Percentiles rank a stretch among this genome's conserved stretches.
These are phyloP conservation scores for Muscina levida DNA, from an alignment of 2,888 invertebrate species.

Conservation along the genomic window DNA sequence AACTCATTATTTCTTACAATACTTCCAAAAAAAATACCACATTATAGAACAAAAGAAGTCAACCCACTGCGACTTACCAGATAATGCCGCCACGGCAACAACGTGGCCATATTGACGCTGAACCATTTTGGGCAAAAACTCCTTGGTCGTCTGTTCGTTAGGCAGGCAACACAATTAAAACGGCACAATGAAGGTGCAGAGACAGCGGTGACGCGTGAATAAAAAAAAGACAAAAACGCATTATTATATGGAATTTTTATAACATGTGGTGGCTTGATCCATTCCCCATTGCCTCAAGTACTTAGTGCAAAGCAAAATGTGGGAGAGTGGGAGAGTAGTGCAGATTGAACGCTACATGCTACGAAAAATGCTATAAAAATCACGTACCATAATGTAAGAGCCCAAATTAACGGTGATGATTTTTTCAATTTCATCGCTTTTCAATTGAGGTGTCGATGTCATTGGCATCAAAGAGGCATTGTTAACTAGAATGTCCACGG, in stretches of 20 bases:
- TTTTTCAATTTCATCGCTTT: conserved; percentile 78
- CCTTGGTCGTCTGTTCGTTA: conserved; percentile 77
- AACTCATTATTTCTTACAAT: no score
- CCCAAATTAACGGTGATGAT: conserved; percentile 80
- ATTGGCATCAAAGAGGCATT: conserved; percentile 80
- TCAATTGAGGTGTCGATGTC: conserved; percentile 77
- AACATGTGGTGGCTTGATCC: no score
- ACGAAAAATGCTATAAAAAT: conserved; percentile 27
- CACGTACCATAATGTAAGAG: conserved; percentile 79
- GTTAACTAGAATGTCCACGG: conserved; percentile 80
- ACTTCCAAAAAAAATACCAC: no score
- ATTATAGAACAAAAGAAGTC: no score
- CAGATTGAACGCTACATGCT: no score
- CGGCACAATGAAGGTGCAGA: conserved; percentile 16
- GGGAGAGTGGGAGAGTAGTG: conserved; percentile 5
- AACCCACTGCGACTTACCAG: conserved; percentile 74
- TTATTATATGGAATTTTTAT: conserved; percentile 41
- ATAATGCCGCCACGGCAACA: conserved; percentile 80
- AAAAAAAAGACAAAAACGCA: conserved; percentile 27
- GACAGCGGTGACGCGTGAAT: not conserved
- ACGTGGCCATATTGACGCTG: conserved; percentile 79
- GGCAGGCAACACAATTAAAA: conserved; percentile 25
- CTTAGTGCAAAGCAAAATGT: conserved; percentile 25
- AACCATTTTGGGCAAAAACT: conserved; percentile 80
- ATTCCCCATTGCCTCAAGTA: not conserved